A percentile compares a stretch with the other conserved stretches of the same genome.
These are phyloP conservation scores for Himalopsyche japonica DNA, from an alignment of 2,888 invertebrate species.

Conservation along the genomic window DNA sequence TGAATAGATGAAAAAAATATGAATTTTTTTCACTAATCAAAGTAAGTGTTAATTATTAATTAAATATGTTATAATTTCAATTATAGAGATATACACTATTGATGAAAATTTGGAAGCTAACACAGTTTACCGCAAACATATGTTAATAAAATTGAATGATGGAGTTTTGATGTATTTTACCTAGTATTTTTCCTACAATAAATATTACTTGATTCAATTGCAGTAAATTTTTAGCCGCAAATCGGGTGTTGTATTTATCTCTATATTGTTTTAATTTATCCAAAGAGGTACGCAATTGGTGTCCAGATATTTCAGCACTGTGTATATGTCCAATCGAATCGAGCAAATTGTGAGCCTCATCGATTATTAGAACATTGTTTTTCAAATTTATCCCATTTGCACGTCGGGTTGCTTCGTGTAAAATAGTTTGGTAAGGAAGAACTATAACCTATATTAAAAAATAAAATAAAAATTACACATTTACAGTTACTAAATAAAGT, in stretches of 20 bases:
- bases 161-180: slow-evolving; percentile 46
- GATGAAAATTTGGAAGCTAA: too few relatives aligned
- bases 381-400: slow-evolving; percentile 68
- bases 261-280: slow-evolving; percentile 73
- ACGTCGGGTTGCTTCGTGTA: slow-evolving; percentile 77
- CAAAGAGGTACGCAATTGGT: slow-evolving; percentile 67
- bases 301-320: slow-evolving; percentile 71
- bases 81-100: too few relatives aligned
- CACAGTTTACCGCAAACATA: too few relatives aligned
- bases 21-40: too few relatives aligned
- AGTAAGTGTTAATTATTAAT: too few relatives aligned
- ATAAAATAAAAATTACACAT: neutral
- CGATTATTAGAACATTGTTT: slow-evolving; percentile 82
- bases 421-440: slow-evolving; percentile 76
- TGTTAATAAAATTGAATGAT: slow-evolving; percentile 25
- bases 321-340: slow-evolving; percentile 89
- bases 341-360: slow-evolving; percentile 96
- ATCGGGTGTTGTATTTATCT: slow-evolving; percentile 69
- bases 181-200: slow-evolving; percentile 68
- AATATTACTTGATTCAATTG: slow-evolving; percentile 81
- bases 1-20: too few relatives aligned
- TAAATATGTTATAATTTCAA: too few relatives aligned
- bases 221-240: slow-evolving; percentile 80
- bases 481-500: neutral
- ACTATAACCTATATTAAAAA: slow-evolving; percentile 59